phyloP scores from a whole-genome alignment of 2,888 invertebrate species.

The Cataglyphis livida region DNA sequence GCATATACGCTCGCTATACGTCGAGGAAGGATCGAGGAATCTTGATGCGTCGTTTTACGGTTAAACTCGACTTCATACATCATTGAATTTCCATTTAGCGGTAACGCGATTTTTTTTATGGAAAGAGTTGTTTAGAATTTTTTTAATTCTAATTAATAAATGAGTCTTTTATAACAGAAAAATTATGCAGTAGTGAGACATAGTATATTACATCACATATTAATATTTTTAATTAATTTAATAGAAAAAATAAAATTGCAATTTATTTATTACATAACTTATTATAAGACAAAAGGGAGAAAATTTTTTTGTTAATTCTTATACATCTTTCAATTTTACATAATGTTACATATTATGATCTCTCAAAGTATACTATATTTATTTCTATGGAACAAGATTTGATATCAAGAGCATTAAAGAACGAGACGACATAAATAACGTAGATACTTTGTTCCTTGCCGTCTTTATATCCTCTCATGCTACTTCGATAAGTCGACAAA shows the following conservation, averaged over 20 bases:
- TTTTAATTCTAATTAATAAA: neutral
- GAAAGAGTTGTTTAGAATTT: constrained; percentile 2
- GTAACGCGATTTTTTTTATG: constrained; percentile 39
- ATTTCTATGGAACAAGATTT: constrained; percentile 10
- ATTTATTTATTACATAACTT: neutral
- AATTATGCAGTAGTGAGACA: neutral
- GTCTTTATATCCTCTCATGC: constrained; percentile 10
- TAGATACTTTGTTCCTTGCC: constrained; percentile 12
- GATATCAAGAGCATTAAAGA: neutral
- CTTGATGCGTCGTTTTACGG: constrained; percentile 30
- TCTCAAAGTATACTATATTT: constrained; percentile 1
- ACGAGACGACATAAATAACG: neutral
- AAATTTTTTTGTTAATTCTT: neutral
- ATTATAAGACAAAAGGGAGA: neutral
- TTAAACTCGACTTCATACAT: constrained; percentile 29
- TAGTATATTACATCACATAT: neutral
- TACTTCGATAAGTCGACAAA: constrained; percentile 32
- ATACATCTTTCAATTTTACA: neutral
- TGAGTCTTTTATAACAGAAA: neutral
- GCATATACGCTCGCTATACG: constrained; percentile 11
- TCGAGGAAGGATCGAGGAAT: neutral
- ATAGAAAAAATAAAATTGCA: neutral
- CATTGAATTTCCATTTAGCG: constrained; percentile 33
- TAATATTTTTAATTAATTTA: neutral
- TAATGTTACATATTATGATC: neutral